phyloP scores from a whole-genome alignment of 2,888 invertebrate species.

The Ferdinandea cuprea region DNA sequence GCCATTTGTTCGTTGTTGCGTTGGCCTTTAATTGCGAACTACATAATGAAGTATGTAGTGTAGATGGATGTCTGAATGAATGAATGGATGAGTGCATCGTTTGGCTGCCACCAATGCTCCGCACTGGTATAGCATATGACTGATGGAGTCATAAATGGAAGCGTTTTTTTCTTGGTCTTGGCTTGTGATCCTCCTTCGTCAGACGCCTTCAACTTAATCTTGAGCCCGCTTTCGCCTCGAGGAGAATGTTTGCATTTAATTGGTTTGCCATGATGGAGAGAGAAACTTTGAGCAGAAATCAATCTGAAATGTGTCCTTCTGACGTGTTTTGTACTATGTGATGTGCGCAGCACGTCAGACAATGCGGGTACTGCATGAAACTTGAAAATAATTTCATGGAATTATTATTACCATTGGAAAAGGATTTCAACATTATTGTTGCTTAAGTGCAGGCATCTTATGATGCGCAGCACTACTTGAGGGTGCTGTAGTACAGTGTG shows the following conservation, averaged over 20 bases:
- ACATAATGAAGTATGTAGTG: slow-evolving; percentile 71
- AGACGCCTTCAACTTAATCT: slow-evolving; percentile 63
- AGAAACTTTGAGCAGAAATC: slow-evolving; percentile 48
- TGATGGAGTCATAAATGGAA: slow-evolving; percentile 74
- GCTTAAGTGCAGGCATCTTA: neutral
- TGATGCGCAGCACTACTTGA: neutral
- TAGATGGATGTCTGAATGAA: slow-evolving; percentile 53
- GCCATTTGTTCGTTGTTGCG: slow-evolving; percentile 69
- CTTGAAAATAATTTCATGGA: neutral
- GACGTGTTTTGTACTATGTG: slow-evolving; percentile 3
- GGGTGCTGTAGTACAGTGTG: slow-evolving; percentile 13
- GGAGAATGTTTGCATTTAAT: slow-evolving; percentile 71
- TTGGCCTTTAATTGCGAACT: slow-evolving; percentile 69
- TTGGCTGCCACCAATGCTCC: slow-evolving; percentile 38
- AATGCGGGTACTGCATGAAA: slow-evolving; percentile 16
- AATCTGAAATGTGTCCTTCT: slow-evolving; percentile 53
- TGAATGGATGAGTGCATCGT: slow-evolving; percentile 48
- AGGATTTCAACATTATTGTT: slow-evolving; percentile 28
- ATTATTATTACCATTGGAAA: slow-evolving; percentile 6
- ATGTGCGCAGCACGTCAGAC: neutral
- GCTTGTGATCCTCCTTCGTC: slow-evolving; percentile 34
- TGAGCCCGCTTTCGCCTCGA: slow-evolving; percentile 55
- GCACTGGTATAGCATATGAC: slow-evolving; percentile 54
- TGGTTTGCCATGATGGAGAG: slow-evolving; percentile 53
- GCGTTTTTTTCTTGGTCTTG: slow-evolving; percentile 49